These are phyloP conservation scores for Chionoecetes opilio DNA, from an alignment of 1,140 invertebrate species.

Conservation along the genomic window DNA sequence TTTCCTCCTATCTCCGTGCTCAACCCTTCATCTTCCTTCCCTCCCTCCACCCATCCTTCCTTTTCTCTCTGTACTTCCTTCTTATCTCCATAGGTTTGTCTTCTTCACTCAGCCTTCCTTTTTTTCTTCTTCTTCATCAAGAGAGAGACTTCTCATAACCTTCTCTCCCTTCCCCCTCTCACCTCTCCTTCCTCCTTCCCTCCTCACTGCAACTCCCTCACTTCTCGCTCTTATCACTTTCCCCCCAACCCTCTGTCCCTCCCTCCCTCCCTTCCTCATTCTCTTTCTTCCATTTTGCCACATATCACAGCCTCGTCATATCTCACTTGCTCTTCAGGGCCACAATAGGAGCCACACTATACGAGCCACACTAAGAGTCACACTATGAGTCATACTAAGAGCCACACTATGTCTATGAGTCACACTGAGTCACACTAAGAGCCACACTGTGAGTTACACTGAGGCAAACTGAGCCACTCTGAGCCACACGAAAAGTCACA, in stretches of 20 bases:
- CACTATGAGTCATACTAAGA: background rate
- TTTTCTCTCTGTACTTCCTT: too few relatives aligned
- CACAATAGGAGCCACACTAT: background rate
- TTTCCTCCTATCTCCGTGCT: background rate
- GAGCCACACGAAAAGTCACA: background rate
- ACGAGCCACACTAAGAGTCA: background rate
- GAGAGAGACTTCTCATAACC: background rate
- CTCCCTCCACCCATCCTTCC: too few relatives aligned
- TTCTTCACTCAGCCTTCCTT: too few relatives aligned
- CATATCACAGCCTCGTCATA: conserved; percentile 1
- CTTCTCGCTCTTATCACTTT: background rate
- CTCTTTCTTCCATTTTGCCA: conserved; percentile 10
- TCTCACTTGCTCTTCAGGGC: background rate
- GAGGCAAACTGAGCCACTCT: background rate
- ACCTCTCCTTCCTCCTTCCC: background rate
- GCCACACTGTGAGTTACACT: background rate
- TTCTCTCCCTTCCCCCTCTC: background rate
- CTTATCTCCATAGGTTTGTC: too few relatives aligned
- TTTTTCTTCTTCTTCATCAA: background rate
- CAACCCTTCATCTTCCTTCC: background rate
- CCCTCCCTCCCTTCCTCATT: background rate
- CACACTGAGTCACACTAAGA: background rate
- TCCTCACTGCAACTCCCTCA: too few relatives aligned
- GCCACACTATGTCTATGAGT: background rate
- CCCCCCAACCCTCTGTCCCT: background rate